Evolutionary conservation across 2,888 invertebrate species (phyloP), one percentile per base, ranked within the genome.

Genomic region (Malthinus flaveolus): DNA sequence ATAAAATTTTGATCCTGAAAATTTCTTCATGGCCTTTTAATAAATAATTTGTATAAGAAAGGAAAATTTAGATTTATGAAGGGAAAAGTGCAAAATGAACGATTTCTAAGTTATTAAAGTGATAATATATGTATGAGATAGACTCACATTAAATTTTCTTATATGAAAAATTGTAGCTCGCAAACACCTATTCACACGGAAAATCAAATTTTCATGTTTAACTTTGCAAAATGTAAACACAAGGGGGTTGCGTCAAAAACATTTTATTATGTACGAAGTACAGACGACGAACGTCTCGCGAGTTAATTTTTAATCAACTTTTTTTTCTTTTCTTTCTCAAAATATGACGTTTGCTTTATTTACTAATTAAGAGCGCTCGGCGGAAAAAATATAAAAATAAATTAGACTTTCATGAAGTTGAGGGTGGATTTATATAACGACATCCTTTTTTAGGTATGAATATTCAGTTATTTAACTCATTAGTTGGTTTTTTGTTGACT

Each of bases 371-470:
- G 23, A 23, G 23, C 23, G 23, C 23, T 23, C 23, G 2, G 23
- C 23, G 23, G 5, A 23, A 48, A 50, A 50, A 50, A 56, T 34
- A 12, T 15, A 46, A 46, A 59, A 55, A 56, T 59, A 53, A 61
- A 61, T 61, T 61, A 61, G 57, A 61, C 61, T 61, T 61, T 58
- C 61, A 61, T 61, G 57, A 61, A 53, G 60, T 23, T 10, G 13
- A n/a, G 23, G 23, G 13, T 42, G 49, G 49, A 60, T 50, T 56
- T 51, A 54, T 58, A 54, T 31, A 56, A 51, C 37, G 42, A 44
- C 35, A 51, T 56, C 56, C 32, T 54, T 59, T 56, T 49, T 51
- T 59, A 57, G 56, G 51, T 60, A 60, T 60, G 60, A 60, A 60
- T 60, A 60, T 60, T 60, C 60, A 60, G 56, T 45, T 42, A 49